Base-by-base conservation (phyloP, 2,113 vertebrate species). In the Rhinoderma darwinii region DNA sequence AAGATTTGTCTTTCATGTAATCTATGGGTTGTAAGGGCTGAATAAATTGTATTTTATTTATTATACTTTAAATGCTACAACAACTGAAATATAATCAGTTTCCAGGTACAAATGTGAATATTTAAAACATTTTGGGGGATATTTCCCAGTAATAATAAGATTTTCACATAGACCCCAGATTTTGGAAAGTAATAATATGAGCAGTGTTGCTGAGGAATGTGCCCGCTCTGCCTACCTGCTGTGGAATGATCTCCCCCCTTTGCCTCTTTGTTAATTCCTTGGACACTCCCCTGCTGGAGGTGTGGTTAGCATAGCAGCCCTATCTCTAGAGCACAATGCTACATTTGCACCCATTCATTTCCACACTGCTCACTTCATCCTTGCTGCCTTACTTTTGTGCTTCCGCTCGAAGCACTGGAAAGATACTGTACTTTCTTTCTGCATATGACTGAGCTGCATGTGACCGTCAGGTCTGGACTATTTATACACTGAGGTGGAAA, bases 261-360 rank as follows among this genome's bases (percentile, higher is more conserved):
- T 74, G 27, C 63, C 44, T 25, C 47, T 50, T 37, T 50, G 54
- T 68, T 39, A 22, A 72, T 51, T 59, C 27, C 43, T 68, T 50
- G 75, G 47, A n/a, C 70, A 66, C 43, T 66, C 74, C 84, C 25
- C 44, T 30, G 44, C 75, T 70, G 75, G 84, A 35, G 84, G 84
- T n/a, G 75, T 54, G 84, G 84, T 27, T 51, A 70, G 7, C 17
- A 77, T 39, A 79, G 14, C 17, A 63, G 44, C 25, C 27, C 54
- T 50, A 5, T 14, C 44, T 85, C 12, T 78, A 50, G 15, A 79
- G 56, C 43, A 66, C 37, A 76, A 78, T 78, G 39, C 30, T 76
- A 56, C 14, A 68, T 18, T 61, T 37, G 56, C 39, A 39, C 56
- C 43, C 54, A 78, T 66, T 47, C 84, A 27, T 86, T 80, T 27